A percentile compares a stretch with the other conserved stretches of the same genome.
Evolutionary conservation across 2,113 vertebrate species (phyloP).

Genomic region (Phocoena sinus): DNA sequence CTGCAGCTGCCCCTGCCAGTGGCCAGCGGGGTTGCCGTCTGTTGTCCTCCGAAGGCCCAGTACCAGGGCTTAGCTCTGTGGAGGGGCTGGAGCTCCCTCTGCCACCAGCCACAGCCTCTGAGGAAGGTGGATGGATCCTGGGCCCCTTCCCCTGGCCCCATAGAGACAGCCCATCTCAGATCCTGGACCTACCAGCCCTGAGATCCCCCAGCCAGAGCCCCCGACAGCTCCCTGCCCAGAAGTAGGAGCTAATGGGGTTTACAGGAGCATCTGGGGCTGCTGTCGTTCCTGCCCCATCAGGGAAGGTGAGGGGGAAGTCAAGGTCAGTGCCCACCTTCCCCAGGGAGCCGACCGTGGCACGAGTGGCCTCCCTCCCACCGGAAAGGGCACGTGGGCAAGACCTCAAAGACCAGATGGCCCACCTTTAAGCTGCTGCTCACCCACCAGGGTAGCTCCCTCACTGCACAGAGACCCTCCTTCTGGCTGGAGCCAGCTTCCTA

Average conservation of each 20-base stretch:
- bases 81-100: neutral
- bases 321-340: neutral
- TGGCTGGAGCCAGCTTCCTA: neutral
- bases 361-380: neutral
- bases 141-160: neutral
- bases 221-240: neutral
- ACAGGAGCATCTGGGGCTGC: neutral
- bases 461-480: neutral
- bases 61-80: neutral
- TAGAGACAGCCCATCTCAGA: neutral
- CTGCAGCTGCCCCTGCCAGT: neutral
- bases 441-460: neutral
- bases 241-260: too few relatives aligned
- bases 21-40: neutral
- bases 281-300: neutral
- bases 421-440: neutral
- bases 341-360: neutral
- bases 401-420: neutral
- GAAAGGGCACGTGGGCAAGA: neutral
- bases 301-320: neutral
- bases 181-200: neutral
- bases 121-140: neutral
- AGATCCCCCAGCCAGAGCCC: neutral
- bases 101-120: neutral
- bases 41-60: rapidly evolving